Conservation (phyloP, 2,888 invertebrate genomes). For the Lasioglossum malachurum region DNA sequence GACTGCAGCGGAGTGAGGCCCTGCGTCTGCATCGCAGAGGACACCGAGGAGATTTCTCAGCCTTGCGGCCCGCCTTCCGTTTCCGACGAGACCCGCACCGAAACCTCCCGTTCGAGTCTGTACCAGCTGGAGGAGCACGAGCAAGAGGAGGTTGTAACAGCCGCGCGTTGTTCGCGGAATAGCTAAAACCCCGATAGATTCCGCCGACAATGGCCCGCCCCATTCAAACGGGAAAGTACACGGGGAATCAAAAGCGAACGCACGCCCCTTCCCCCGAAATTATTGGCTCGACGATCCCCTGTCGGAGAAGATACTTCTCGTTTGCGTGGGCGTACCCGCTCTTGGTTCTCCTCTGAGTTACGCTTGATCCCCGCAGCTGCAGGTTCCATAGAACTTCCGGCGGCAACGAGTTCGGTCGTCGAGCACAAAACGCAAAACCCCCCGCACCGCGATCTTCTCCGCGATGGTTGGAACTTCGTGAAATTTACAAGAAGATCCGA, state of each 20-base stretch:
- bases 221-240: constrained; percentile 9
- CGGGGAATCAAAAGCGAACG: constrained; percentile 2
- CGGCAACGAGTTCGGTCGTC: background rate
- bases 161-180: constrained; percentile 13
- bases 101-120: constrained; percentile 35
- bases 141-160: constrained; percentile 13
- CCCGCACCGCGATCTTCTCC: background rate
- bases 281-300: background rate
- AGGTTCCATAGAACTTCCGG: background rate
- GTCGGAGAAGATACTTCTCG: background rate
- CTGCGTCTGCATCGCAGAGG: background rate
- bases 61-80: constrained; percentile 30
- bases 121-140: constrained; percentile 46
- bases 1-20: constrained; percentile 73
- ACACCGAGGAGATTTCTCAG: constrained; percentile 26
- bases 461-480: background rate
- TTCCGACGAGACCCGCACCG: constrained; percentile 31
- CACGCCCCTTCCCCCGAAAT: background rate
- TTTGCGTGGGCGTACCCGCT: background rate
- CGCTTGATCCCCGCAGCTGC: background rate
- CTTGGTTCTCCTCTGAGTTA: too few species aligned
- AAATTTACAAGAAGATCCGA: too few species aligned
- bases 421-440: background rate
- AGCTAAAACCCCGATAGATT: constrained; percentile 26
- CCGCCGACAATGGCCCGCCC: background rate